Evolutionary conservation across 2,888 invertebrate genomes (phyloP).

Genomic region (Pycnomerus fuliginosus): DNA sequence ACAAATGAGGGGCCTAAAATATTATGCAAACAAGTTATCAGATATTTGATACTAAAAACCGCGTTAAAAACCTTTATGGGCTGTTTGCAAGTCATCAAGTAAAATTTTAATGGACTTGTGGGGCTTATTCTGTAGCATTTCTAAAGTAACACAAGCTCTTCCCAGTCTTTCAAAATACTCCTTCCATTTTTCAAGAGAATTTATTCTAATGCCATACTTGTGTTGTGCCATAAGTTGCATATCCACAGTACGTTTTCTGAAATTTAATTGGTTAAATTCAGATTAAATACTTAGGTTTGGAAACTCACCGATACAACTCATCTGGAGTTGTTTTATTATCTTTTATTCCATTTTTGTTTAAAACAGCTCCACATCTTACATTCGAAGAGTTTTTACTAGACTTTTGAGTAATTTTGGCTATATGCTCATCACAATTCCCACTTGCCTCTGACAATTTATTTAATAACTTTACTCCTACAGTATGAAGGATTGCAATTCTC

Average conservation of each 20-base stretch:
- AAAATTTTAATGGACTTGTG: conserved; percentile 60
- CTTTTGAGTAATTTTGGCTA: conserved; percentile 49
- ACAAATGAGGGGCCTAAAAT: conserved; percentile 70
- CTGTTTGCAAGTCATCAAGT: conserved; percentile 33
- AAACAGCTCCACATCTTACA: conserved; percentile 61
- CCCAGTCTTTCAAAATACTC: conserved; percentile 63
- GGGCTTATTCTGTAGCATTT: conserved; percentile 67
- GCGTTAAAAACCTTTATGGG: conserved; percentile 34
- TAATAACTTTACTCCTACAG: conserved; percentile 48
- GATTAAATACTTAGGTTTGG: conserved; percentile 24
- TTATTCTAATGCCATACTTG: conserved; percentile 62
- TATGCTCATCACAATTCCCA: conserved; percentile 29
- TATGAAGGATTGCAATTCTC: conserved; percentile 48
- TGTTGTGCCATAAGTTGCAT: conserved; percentile 68
- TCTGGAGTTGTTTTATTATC: conserved; percentile 54
- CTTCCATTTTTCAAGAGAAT: conserved; percentile 55
- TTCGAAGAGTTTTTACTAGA: conserved; percentile 43
- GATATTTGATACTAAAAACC: not conserved
- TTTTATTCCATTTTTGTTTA: conserved; percentile 59
- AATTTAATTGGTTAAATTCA: conserved; percentile 22
- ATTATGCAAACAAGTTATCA: conserved; percentile 16
- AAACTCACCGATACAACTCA: conserved; percentile 58
- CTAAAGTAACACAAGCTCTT: conserved; percentile 65
- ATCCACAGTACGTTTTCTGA: conserved; percentile 61
- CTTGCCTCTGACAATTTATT: conserved; percentile 43